Conservation (phyloP, 2,797 vertebrate species). For the Pseudotriccus pelzelni region DNA sequence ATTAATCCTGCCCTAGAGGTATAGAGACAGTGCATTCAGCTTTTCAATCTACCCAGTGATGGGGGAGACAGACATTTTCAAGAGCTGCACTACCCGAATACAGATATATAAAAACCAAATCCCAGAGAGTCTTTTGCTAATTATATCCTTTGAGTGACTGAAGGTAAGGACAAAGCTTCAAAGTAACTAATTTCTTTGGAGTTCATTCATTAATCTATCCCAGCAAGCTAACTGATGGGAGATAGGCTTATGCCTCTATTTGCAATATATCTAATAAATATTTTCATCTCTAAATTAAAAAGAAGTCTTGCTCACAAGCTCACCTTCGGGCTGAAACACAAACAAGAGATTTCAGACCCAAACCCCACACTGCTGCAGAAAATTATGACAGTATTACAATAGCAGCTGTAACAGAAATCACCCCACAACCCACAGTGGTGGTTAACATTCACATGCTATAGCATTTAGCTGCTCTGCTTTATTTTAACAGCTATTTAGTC, state of each 20-base stretch:
- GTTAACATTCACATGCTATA: background rate
- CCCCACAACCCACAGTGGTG: background rate
- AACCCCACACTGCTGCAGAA: background rate
- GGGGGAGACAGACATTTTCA: background rate
- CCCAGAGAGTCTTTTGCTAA: background rate
- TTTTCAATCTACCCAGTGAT: background rate
- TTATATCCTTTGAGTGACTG: background rate
- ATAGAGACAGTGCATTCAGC: background rate
- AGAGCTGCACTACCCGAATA: background rate
- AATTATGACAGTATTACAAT: background rate
- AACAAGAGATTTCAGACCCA: background rate
- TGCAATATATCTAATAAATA: background rate
- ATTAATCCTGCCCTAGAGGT: background rate
- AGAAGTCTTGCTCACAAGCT: background rate
- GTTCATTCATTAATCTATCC: background rate
- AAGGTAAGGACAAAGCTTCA: background rate
- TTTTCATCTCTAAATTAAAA: background rate
- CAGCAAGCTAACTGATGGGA: background rate
- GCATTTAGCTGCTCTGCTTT: background rate
- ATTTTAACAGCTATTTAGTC: conserved; percentile 7
- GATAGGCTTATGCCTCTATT: background rate
- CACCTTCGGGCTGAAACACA: background rate
- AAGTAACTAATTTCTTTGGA: background rate
- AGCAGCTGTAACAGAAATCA: conserved; percentile 25
- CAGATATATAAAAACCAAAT: background rate